Base-by-base conservation (phyloP, 2,113 vertebrate species). In the Anser brachyrhynchus region DNA sequence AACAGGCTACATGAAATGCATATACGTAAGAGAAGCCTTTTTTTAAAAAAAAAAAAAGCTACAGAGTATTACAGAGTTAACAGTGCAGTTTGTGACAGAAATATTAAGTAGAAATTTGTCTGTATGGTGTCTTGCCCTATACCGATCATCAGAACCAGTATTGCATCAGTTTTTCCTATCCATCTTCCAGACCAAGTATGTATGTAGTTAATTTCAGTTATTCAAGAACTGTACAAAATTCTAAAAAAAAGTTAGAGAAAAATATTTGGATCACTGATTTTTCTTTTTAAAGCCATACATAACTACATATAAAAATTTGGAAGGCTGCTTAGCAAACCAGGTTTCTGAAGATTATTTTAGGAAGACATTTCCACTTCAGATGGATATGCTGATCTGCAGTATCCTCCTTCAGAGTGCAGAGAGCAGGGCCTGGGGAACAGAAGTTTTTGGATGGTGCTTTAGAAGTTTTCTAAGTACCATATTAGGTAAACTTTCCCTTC, bases 281-380 rank as follows among this genome's bases (percentile, higher is more conserved):
- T 46, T 54, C 86, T 85, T 91, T 70, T 28, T 65, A 90, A 89
- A 64, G 29, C 22, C n/a, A 49, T 29, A 49, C 7, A 31, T 26
- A 78, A 23, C 52, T 72, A 26, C 51, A 62, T 3, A 23, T 19
- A 64, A 87, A 94, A 67, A 84, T 20, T 26, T 41, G 29, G 29
- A 61, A 61, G 87, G 21, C 16, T 93, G 8, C 85, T 82, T 89
- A 84, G 52, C 58, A 90, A 84, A 73, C 62, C 62, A 91, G 26
- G 19, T 81, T 95, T 89, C 75, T 93, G 71, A 64, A 15, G 57
- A 17, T 94, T 94, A 91, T 92, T 94, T 95, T 90, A 91, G 88
- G 75, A 87, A 93, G 79, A 55, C 10, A 29, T 92, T 97, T 93
- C 69, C 29, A 90, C 59, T 90, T 85, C 78, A 76, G 70, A 90